Percentiles rank a stretch among this genome's conserved stretches.
Evolutionary conservation across 2,888 invertebrate genomes (phyloP).

Genomic region (Drosophila rubida): DNA sequence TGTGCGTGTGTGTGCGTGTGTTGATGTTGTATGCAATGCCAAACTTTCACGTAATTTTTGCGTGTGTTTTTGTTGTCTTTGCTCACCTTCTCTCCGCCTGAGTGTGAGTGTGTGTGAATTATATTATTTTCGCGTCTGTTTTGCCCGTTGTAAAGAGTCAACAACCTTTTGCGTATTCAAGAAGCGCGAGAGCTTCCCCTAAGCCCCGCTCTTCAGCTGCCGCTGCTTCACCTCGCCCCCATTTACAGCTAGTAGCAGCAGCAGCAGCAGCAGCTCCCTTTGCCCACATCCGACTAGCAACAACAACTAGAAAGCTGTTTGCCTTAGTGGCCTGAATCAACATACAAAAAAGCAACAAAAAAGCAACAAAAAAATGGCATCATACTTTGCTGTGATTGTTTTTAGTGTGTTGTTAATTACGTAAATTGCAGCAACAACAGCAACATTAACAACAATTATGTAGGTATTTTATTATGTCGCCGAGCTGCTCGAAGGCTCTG

Average conservation of each 20-base stretch:
- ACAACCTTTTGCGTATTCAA: conserved; percentile 73
- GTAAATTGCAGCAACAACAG: conserved; percentile 26
- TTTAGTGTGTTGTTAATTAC: conserved; percentile 36
- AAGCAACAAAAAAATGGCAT: conserved; percentile 53
- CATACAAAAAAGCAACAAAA: conserved; percentile 4
- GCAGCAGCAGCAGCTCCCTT: conserved; percentile 52
- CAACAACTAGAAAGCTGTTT: conserved; percentile 59
- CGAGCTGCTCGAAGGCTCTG: not conserved
- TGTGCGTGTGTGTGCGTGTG: conserved; percentile 25
- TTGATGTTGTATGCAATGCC: conserved; percentile 69
- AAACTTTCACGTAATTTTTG: conserved; percentile 81
- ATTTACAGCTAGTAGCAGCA: conserved; percentile 39
- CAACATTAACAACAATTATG: conserved; percentile 11
- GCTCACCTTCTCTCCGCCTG: conserved; percentile 40
- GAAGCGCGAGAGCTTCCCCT: conserved; percentile 60
- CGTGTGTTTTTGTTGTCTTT: conserved; percentile 41
- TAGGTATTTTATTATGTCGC: not conserved
- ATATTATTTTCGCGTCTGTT: conserved; percentile 75
- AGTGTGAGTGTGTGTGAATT: conserved; percentile 56
- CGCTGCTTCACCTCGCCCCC: conserved; percentile 9
- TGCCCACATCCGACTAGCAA: conserved; percentile 15
- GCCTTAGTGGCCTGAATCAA: conserved; percentile 69
- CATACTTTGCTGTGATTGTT: conserved; percentile 32
- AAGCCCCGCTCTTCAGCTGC: not conserved
- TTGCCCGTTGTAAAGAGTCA: conserved; percentile 74